phyloP scores from a whole-genome alignment of 2,888 invertebrate species.

The Aquatica leii region DNA sequence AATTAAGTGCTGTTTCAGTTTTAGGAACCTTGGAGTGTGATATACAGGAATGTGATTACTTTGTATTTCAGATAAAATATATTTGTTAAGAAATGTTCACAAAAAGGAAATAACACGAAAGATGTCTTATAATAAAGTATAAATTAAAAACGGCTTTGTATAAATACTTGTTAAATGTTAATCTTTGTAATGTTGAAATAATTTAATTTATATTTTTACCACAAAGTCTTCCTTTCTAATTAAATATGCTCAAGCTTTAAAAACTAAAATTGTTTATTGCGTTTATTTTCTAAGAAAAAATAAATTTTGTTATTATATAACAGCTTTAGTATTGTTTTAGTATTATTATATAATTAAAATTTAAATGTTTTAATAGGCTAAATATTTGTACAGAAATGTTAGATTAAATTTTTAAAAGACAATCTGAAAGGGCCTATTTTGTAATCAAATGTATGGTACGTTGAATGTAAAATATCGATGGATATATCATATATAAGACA shows the following conservation, averaged over 20 bases:
- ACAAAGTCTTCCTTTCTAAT: constrained; percentile 30
- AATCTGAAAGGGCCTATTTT: constrained; percentile 61
- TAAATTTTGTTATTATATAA: constrained; percentile 26
- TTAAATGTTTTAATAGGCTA: constrained; percentile 21
- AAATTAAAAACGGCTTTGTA: constrained; percentile 22
- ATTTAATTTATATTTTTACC: constrained; percentile 20
- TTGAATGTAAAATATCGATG: constrained; percentile 39
- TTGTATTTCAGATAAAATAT: constrained; percentile 24
- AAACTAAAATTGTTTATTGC: constrained; percentile 1
- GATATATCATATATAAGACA: constrained; percentile 51
- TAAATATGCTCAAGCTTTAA: constrained; percentile 25
- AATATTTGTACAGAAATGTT: constrained; percentile 27
- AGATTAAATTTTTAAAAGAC: constrained; percentile 50
- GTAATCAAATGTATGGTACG: constrained; percentile 46
- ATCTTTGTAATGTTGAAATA: constrained; percentile 15
- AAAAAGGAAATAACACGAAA: constrained; percentile 4
- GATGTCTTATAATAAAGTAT: constrained; percentile 12
- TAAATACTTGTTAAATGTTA: constrained; percentile 33
- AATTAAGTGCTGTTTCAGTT: constrained; percentile 29
- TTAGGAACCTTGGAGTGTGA: constrained; percentile 31
- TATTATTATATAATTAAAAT: constrained; percentile 26
- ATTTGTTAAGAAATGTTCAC: constrained; percentile 18
- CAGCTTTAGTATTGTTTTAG: constrained; percentile 3
- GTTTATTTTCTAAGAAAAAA: constrained; percentile 21
- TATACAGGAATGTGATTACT: constrained; percentile 34